Conservation (phyloP, 2,888 invertebrate genomes). For the Abscondita cerata region DNA sequence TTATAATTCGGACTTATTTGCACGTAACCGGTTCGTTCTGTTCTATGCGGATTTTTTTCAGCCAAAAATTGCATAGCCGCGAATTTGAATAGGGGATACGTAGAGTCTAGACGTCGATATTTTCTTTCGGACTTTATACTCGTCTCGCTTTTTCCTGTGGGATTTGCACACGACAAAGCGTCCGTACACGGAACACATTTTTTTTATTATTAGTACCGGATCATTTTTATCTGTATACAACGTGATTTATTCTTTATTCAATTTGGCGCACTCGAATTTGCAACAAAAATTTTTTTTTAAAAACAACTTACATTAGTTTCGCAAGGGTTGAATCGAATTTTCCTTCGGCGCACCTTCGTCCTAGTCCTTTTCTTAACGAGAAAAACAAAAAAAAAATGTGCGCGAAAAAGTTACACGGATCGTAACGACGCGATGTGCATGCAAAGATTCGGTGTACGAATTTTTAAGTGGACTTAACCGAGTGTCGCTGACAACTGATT, state of each 20-base stretch:
- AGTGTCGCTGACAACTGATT: constrained; percentile 33
- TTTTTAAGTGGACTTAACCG: constrained; percentile 33
- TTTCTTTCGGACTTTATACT: constrained; percentile 17
- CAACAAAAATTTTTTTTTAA: background rate
- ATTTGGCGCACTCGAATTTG: background rate
- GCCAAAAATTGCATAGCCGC: constrained; percentile 31
- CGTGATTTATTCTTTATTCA: constrained; percentile 10
- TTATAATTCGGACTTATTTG: constrained; percentile 38
- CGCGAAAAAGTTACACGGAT: background rate
- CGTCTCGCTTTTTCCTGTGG: constrained; percentile 21
- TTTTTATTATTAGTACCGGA: background rate
- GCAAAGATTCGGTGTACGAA: constrained; percentile 24
- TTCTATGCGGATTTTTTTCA: constrained; percentile 41
- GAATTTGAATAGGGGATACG: constrained; percentile 21
- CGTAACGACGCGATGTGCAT: constrained; percentile 13
- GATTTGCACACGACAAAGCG: constrained; percentile 3
- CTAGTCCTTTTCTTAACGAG: too few species aligned
- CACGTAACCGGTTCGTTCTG: constrained; percentile 42
- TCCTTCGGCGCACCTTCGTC: too few species aligned
- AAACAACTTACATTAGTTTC: constrained; percentile 16
- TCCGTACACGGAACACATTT: background rate
- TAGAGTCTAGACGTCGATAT: constrained; percentile 28
- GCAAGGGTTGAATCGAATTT: background rate
- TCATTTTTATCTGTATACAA: constrained; percentile 12
- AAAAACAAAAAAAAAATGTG: too few species aligned